Evolutionary conservation across 2,797 vertebrate genomes (phyloP).

Genomic region (Sebastolobus altivelis): DNA sequence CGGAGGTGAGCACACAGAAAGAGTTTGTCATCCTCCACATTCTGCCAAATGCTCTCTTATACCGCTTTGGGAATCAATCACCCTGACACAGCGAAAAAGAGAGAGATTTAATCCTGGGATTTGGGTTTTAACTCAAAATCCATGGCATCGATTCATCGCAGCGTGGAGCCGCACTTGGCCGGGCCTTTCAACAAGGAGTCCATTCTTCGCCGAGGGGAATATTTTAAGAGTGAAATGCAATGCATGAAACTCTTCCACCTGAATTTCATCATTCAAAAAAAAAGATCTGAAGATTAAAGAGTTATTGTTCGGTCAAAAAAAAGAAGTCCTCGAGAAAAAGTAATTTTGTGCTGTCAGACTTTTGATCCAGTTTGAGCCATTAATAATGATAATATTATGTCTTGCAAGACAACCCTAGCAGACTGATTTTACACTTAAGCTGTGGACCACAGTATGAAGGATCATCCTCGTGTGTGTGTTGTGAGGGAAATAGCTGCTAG

Average conservation of each 20-base stretch:
- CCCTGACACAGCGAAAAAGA: slow-evolving; percentile 46
- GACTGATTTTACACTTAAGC: not conserved
- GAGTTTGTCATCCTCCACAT: slow-evolving; percentile 32
- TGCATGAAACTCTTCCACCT: slow-evolving; percentile 31
- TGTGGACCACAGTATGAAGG: not conserved
- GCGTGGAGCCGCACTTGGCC: slow-evolving; percentile 32
- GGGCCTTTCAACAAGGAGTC: slow-evolving; percentile 29
- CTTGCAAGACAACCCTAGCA: not conserved
- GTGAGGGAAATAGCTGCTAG: not conserved
- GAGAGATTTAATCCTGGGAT: slow-evolving; percentile 54
- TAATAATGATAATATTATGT: not conserved
- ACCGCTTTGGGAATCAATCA: slow-evolving; percentile 51
- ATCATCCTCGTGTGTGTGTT: not conserved
- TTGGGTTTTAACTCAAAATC: slow-evolving; percentile 52
- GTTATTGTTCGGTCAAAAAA: not conserved
- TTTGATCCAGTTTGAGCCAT: slow-evolving; percentile 1
- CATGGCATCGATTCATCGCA: slow-evolving; percentile 53
- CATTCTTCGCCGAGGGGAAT: slow-evolving; percentile 33
- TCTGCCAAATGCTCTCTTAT: slow-evolving; percentile 32
- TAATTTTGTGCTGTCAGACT: not conserved
- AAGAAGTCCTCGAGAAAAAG: not conserved
- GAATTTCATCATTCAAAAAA: slow-evolving; percentile 35
- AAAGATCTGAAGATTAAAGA: slow-evolving; percentile 4
- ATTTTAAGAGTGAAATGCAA: slow-evolving; percentile 27
- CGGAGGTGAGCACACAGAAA: slow-evolving; percentile 36